Conservation (phyloP, 2,888 invertebrate species). For the Leptarthrus brevirostris region DNA sequence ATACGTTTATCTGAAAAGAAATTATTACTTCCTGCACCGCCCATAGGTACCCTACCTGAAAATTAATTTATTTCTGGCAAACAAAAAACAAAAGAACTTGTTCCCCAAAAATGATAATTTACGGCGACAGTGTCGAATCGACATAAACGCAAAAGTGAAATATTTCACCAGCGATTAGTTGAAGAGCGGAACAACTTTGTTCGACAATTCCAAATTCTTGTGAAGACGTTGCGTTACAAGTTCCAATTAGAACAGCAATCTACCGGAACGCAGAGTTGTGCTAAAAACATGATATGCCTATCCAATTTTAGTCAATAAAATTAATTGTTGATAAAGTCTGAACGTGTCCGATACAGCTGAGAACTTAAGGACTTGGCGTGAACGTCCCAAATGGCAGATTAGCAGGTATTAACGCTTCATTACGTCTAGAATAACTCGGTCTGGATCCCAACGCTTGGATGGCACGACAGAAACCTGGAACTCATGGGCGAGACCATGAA, state of each 20-base stretch:
- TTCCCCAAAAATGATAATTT: constrained; percentile 14
- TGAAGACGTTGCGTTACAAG: constrained; percentile 27
- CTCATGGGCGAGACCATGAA: too few relatives aligned
- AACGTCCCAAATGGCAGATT: constrained; percentile 40
- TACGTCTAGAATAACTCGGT: constrained; percentile 3
- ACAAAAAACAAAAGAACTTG: too few relatives aligned
- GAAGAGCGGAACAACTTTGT: constrained; percentile 29
- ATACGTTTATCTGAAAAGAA: too few relatives aligned
- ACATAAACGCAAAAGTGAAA: constrained; percentile 14
- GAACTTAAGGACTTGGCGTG: constrained; percentile 17
- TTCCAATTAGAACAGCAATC: constrained; percentile 11
- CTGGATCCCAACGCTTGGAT: neutral
- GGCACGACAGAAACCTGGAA: neutral
- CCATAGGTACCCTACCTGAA: too few relatives aligned
- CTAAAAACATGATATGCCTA: constrained; percentile 26
- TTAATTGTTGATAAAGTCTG: constrained; percentile 29
- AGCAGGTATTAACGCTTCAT: constrained; percentile 46
- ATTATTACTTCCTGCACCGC: too few relatives aligned
- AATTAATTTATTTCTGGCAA: too few relatives aligned
- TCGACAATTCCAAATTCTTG: neutral
- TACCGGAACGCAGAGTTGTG: constrained; percentile 6
- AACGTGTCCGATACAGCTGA: neutral
- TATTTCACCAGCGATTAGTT: constrained; percentile 20
- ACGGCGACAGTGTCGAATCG: constrained; percentile 5
- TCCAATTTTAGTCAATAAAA: constrained; percentile 35